Evolutionary conservation across 1,140 invertebrate species (phyloP).

Genomic region (Drosophila tropicalis): DNA sequence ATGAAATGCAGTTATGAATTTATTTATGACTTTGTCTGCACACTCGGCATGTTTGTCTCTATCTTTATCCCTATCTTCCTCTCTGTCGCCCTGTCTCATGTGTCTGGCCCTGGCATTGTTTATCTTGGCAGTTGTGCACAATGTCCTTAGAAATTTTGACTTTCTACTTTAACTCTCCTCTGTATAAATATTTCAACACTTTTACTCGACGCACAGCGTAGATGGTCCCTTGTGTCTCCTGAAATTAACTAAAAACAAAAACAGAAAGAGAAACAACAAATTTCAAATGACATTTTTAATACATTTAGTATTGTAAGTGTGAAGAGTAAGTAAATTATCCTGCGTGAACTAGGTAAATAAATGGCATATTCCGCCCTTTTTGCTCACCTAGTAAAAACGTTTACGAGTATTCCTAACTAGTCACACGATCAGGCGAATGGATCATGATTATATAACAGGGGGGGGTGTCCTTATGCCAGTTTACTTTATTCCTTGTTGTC

Average conservation of each 20-base stretch:
- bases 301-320: too few relatives aligned
- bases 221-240: background rate
- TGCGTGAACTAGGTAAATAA: too few relatives aligned
- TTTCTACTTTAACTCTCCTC: conserved; percentile 3
- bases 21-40: conserved; percentile 65
- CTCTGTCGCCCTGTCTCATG: background rate
- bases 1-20: conserved; percentile 69
- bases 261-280: conserved; percentile 10
- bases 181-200: conserved; percentile 41
- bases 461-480: too few relatives aligned
- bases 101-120: conserved; percentile 13
- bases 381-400: too few relatives aligned
- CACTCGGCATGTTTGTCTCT: conserved; percentile 27
- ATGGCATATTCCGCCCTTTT: too few relatives aligned
- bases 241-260: conserved; percentile 20
- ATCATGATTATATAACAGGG: too few relatives aligned
- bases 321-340: too few relatives aligned
- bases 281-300: background rate
- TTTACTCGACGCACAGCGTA: background rate
- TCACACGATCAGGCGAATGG: too few relatives aligned
- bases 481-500: too few relatives aligned
- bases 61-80: conserved; percentile 18
- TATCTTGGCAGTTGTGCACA: conserved; percentile 36
- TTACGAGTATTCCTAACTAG: too few relatives aligned
- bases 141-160: conserved; percentile 44